Evolutionary conservation across 2,113 vertebrate genomes (phyloP).

Genomic region (Agelaius tricolor): DNA sequence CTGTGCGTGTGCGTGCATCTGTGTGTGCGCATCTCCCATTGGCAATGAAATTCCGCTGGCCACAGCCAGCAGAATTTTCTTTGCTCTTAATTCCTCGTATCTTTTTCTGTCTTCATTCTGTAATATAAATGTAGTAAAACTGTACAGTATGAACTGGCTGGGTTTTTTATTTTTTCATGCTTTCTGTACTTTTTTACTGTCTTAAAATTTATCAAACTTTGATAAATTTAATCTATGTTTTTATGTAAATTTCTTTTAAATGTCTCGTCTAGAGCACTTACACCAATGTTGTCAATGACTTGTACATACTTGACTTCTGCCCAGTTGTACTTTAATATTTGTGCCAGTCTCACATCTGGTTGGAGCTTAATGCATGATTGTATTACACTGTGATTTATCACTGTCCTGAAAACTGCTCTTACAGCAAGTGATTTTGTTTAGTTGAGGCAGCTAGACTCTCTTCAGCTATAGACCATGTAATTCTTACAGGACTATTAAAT

Average conservation of each 20-base stretch:
- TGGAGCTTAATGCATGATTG: constrained; percentile 78
- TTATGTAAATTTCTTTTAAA: constrained; percentile 76
- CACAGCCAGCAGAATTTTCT: constrained; percentile 57
- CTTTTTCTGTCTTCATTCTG: constrained; percentile 79
- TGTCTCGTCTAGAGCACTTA: constrained; percentile 72
- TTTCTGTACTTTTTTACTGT: constrained; percentile 79
- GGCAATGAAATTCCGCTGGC: constrained; percentile 54
- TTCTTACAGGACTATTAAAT: constrained; percentile 33
- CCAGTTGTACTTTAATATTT: constrained; percentile 69
- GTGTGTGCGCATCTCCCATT: constrained; percentile 60
- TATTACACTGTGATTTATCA: constrained; percentile 67
- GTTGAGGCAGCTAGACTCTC: constrained; percentile 55
- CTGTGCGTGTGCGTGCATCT: constrained; percentile 45
- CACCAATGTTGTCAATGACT: constrained; percentile 68
- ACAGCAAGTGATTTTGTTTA: constrained; percentile 41
- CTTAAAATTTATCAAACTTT: constrained; percentile 80
- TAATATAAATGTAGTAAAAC: constrained; percentile 75
- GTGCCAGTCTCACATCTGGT: constrained; percentile 63
- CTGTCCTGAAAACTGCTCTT: constrained; percentile 69
- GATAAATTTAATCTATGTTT: constrained; percentile 79
- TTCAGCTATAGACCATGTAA: constrained; percentile 34
- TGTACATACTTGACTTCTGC: constrained; percentile 75
- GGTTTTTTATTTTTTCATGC: constrained; percentile 59
- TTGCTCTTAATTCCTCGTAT: constrained; percentile 73
- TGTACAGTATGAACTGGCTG: constrained; percentile 69